These are phyloP conservation scores for Lepidonotus clava DNA, from an alignment of 2,888 invertebrate species.

Conservation along the genomic window DNA sequence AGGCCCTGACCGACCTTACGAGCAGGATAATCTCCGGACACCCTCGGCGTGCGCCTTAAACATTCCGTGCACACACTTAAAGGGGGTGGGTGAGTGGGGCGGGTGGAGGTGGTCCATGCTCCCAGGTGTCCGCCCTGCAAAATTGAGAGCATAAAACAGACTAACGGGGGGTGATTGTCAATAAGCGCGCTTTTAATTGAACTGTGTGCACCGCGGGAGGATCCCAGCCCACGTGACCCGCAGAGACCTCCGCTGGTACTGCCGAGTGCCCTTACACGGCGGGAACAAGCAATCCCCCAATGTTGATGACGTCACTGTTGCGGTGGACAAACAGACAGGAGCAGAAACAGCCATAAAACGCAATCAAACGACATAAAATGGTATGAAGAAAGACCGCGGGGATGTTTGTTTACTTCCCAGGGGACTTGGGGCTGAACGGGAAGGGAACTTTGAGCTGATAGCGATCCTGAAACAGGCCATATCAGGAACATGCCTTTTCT, in stretches of 20 bases:
- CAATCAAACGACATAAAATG: no score
- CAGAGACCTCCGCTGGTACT: not conserved
- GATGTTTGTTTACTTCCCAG: no score
- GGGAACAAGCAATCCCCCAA: not conserved
- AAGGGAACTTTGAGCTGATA: no score
- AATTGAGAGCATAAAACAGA: conserved; percentile 28
- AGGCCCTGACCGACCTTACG: not conserved
- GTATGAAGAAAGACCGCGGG: no score
- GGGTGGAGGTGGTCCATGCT: not conserved
- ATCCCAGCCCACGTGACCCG: conserved; percentile 6
- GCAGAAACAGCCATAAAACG: no score
- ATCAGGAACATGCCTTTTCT: no score
- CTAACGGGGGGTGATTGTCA: conserved; percentile 7
- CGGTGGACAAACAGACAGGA: no score
- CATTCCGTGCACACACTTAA: conserved; percentile 8
- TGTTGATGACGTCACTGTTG: conserved; percentile 12
- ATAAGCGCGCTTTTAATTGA: conserved; percentile 19
- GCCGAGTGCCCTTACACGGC: not conserved
- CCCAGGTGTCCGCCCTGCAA: conserved; percentile 2
- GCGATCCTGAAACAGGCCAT: no score
- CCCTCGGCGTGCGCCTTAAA: not conserved
- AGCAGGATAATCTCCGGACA: not conserved
- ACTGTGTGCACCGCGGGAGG: not conserved
- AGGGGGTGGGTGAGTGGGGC: not conserved
- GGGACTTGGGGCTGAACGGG: no score